A percentile compares a stretch with the other conserved stretches of the same genome.
Evolutionary conservation across 2,797 vertebrate genomes (phyloP).

Genomic region (Scomberomorus guttatus): DNA sequence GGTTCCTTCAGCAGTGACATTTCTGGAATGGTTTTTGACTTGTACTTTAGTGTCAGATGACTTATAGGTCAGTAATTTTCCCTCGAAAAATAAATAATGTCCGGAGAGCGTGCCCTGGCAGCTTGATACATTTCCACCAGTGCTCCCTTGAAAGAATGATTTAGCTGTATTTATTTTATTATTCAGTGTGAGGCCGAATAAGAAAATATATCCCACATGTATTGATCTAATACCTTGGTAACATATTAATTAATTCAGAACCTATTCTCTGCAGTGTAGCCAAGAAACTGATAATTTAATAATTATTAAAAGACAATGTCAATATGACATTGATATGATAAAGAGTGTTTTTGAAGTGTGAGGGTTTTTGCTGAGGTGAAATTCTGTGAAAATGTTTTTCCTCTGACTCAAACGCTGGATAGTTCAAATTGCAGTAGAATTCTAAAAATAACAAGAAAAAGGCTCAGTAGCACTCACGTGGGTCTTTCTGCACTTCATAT

Average conservation of each 20-base stretch:
- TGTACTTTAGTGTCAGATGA: conserved; percentile 67
- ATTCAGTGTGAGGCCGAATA: conserved; percentile 55
- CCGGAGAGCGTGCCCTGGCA: conserved; percentile 73
- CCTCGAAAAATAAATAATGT: conserved; percentile 78
- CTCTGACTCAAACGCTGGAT: conserved; percentile 49
- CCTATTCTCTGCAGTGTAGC: conserved; percentile 43
- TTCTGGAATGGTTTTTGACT: conserved; percentile 76
- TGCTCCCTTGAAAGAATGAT: conserved; percentile 70
- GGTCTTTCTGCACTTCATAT: conserved; percentile 74
- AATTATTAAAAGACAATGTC: conserved; percentile 52
- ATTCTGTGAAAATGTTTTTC: conserved; percentile 59
- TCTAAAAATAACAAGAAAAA: conserved; percentile 68
- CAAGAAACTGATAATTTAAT: conserved; percentile 67
- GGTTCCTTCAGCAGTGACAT: conserved; percentile 64
- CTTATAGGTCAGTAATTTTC: conserved; percentile 80
- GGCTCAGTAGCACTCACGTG: conserved; percentile 60
- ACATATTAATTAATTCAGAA: conserved; percentile 67
- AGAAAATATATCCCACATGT: conserved; percentile 64
- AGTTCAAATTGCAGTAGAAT: conserved; percentile 63
- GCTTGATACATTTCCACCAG: conserved; percentile 65
- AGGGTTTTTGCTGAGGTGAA: conserved; percentile 49
- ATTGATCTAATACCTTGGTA: conserved; percentile 64
- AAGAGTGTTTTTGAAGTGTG: conserved; percentile 42
- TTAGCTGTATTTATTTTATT: conserved; percentile 78
- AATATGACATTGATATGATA: conserved; percentile 58